These are phyloP conservation scores for Physocephala rufipes DNA, from an alignment of 2,888 invertebrate species.

Conservation along the genomic window DNA sequence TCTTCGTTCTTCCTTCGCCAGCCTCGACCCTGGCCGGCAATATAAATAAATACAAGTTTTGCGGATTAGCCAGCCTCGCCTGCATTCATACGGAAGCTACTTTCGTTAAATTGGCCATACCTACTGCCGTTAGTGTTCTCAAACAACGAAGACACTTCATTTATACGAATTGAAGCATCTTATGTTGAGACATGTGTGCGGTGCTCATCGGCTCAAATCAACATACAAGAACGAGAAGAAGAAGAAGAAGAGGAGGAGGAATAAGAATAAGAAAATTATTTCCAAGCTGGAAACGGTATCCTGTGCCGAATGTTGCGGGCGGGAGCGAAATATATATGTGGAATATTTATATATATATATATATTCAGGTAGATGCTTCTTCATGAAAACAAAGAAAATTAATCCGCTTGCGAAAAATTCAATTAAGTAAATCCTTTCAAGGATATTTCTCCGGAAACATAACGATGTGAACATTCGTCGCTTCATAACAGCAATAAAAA, in stretches of 20 bases:
- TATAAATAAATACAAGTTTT: neutral
- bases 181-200: neutral
- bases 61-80: slow-evolving; percentile 29
- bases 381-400: slow-evolving; percentile 14
- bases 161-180: slow-evolving; percentile 25
- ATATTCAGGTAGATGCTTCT: no score
- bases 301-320: no score
- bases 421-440: slow-evolving; percentile 18
- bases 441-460: slow-evolving; percentile 5
- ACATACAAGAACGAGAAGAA: no score
- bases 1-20: slow-evolving; percentile 33
- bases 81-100: slow-evolving; percentile 53
- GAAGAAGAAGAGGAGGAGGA: slow-evolving; percentile 4
- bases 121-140: slow-evolving; percentile 56
- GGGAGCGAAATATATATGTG: no score
- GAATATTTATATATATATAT: no score
- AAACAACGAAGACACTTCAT: slow-evolving; percentile 20
- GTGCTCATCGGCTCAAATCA: neutral
- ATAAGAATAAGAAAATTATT: no score
- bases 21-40: neutral
- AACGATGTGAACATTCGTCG: no score
- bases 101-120: slow-evolving; percentile 58
- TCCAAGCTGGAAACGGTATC: no score
- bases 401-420: slow-evolving; percentile 15
- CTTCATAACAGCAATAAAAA: no score